Evolutionary conservation across 2,888 invertebrate species (phyloP).

Genomic region (Tenthredo notha): DNA sequence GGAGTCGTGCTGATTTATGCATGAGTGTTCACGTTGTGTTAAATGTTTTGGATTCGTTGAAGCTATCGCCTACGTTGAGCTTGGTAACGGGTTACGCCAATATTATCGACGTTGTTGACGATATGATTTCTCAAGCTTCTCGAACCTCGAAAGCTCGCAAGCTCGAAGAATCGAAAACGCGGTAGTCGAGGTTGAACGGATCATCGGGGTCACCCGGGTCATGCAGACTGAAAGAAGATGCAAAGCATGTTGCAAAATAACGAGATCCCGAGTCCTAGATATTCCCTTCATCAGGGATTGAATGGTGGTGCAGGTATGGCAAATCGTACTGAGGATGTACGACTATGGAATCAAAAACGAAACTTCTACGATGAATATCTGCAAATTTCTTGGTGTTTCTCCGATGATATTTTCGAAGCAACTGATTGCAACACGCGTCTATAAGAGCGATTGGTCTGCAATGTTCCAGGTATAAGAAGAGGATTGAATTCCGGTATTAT

Average conservation of each 20-base stretch:
- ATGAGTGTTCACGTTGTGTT: neutral
- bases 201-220: slow-evolving; percentile 44
- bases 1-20: neutral
- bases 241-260: neutral
- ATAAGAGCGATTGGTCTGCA: neutral
- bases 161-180: slow-evolving; percentile 32
- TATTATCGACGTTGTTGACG: slow-evolving; percentile 23
- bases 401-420: neutral
- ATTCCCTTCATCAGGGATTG: neutral
- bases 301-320: neutral
- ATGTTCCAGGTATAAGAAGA: neutral
- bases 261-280: neutral
- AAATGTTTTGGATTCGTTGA: slow-evolving; percentile 14
- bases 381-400: neutral
- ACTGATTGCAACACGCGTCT: neutral
- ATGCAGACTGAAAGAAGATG: slow-evolving; percentile 33
- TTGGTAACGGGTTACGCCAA: neutral
- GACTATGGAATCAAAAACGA: neutral
- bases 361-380: neutral
- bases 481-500: neutral
- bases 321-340: neutral
- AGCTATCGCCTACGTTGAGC: neutral
- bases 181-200: slow-evolving; percentile 9
- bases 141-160: slow-evolving; percentile 47
- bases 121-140: slow-evolving; percentile 30